These are phyloP conservation scores for Danio choprae DNA, from an alignment of 2,797 vertebrate genomes.

Conservation along the genomic window DNA sequence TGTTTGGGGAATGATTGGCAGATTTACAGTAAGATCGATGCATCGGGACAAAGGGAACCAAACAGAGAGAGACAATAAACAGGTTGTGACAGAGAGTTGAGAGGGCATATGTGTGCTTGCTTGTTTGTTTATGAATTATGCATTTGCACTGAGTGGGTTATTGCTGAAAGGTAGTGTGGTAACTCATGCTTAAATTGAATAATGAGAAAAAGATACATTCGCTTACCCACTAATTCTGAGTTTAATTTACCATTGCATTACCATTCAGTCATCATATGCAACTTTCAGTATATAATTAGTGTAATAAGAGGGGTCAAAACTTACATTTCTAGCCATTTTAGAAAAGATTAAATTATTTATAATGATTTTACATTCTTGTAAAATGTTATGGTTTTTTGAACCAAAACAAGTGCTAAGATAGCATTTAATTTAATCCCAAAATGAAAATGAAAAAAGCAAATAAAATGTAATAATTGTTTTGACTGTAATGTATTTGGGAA, in stretches of 20 bases:
- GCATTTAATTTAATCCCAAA: neutral
- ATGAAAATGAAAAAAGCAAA: neutral
- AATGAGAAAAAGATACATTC: slow-evolving; percentile 22
- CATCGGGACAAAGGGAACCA: neutral
- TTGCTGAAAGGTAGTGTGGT: slow-evolving; percentile 11
- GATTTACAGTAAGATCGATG: slow-evolving; percentile 18
- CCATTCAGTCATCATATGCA: slow-evolving; percentile 40
- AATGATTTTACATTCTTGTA: too few relatives aligned
- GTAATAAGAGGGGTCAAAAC: slow-evolving; percentile 32
- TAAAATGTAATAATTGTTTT: neutral
- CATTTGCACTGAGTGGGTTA: slow-evolving; percentile 40
- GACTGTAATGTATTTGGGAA: neutral
- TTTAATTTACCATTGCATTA: slow-evolving; percentile 25
- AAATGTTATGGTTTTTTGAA: neutral
- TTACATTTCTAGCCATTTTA: neutral
- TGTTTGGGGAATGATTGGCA: slow-evolving; percentile 6
- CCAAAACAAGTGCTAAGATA: neutral
- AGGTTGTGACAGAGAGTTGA: neutral
- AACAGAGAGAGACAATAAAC: too few relatives aligned
- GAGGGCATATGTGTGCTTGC: neutral
- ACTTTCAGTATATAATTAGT: slow-evolving; percentile 35
- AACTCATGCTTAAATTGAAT: slow-evolving; percentile 5
- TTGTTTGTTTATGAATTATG: slow-evolving; percentile 26
- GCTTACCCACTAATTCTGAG: neutral
- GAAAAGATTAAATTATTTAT: too few relatives aligned